Evolutionary conservation across 2,113 vertebrate species (phyloP), one percentile per base, ranked within the genome.

Genomic region (Gymnorhina tibicen): DNA sequence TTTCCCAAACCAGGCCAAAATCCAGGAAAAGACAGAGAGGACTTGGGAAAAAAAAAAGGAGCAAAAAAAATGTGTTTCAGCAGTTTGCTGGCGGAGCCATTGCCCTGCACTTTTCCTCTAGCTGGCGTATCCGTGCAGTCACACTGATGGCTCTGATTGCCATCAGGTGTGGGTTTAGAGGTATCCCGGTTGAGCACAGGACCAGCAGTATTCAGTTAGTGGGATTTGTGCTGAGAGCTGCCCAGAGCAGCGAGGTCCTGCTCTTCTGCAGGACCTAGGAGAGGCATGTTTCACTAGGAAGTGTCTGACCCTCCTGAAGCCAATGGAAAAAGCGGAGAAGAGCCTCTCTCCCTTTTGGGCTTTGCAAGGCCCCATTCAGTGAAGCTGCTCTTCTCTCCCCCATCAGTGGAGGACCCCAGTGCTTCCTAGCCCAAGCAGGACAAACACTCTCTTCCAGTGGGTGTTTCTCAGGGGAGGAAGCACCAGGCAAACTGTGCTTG

Each of bases 1-100:
- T 87, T 84, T 42, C 82, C 60, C n/a, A 68, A 95, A 94, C 55
- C 87, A 95, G 73, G 85, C 77, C 59, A 93, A 91, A 94, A 95
- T 64, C 64, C 82, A 92, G 62, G 46, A 89, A 90, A 95, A 91
- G 58, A 53, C 26, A 83, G 37, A 59, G 42, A 91, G 16, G 21
- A 64, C 44, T 78, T 66, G 5, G 6, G 15, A 11, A 7, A 5
- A 18, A 49, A 55, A 32, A 18, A 59, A 4, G 35, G 11, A 33
- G 17, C 1, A 28, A 81, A 52, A 69, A 60, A 46, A 19, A 41
- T 32, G 5, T 37, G 6, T 37, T 85, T 85, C 67, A 91, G 69
- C 26, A 73, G 39, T 86, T 89, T 93, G 58, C 63, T 72, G 47
- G 17, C 7, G 11, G 24, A 85, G 47, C n/a, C 3, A 4, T 78